Base-by-base conservation (phyloP, 2,888 invertebrate genomes). In the Calameuta filiformis region DNA sequence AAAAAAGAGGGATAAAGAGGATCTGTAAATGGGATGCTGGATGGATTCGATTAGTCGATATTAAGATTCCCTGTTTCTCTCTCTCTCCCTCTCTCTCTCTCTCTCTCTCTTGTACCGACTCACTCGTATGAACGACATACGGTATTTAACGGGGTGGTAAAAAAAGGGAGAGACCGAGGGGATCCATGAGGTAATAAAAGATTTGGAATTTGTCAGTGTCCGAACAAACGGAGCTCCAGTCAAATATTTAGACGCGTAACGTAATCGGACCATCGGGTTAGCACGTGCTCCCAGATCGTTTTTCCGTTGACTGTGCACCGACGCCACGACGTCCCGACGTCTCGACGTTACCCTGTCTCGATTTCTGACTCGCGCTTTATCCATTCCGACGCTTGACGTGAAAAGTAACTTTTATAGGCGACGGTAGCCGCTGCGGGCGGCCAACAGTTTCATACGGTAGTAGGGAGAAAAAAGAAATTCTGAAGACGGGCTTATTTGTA, bases 401-500 rank as follows among this genome's bases (percentile, higher is more conserved):
- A 71, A 71, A 71, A 33, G 31, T 71, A 71, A 71, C 12, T 31
- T 71, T 71, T 71, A 71, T 34, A 71, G 71, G 71, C 12, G 4
- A 34, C 71, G 33, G 71, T 31, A 31, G 71, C 34, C 71, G 6
- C 31, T 15, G 71, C 71, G 33, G 56, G 56, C 56, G 56, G 56
- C 56, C 56, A 56, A 23, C 56, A 23, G 56, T 56, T 56, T 56
- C 56, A 23, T 56, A 56, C 56, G 9, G 56, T 9, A 56, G 56
- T 56, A 56, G 9, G 33, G n/a, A 23, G 71, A 34, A 71, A 71
- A 71, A 71, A 11, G 71, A 31, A 34, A 33, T 23, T 23, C 71
- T 4, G 12, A 33, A 34, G 71, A 71, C 56, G 73, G 79, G 85
- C 84, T 85, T 85, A 85, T 85, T 85, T 85, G 84, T 85, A 79